Percentiles rank a stretch among this genome's conserved stretches.
phyloP scores from a whole-genome alignment of 2,888 invertebrate species.

The Yponomeuta cagnagella region DNA sequence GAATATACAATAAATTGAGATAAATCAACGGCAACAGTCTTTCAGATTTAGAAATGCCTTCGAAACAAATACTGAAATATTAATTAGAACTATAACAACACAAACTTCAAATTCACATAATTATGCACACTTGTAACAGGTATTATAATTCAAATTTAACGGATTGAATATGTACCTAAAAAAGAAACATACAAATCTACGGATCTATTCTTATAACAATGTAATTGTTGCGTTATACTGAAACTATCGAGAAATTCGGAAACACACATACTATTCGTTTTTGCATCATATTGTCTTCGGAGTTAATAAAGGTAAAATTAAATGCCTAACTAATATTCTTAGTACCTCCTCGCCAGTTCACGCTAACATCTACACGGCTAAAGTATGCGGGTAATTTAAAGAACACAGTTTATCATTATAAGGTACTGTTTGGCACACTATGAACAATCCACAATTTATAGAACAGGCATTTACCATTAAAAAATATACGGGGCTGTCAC shows the following conservation, averaged over 20 bases:
- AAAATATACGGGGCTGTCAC: no score
- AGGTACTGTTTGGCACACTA: slow-evolving; percentile 24
- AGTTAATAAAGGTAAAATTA: background rate
- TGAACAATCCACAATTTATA: background rate
- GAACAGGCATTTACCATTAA: no score
- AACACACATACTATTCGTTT: slow-evolving; percentile 33
- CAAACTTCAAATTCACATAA: background rate
- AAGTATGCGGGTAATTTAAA: background rate
- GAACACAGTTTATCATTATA: background rate
- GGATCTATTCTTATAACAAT: slow-evolving; percentile 5
- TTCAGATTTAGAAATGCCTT: slow-evolving; percentile 23
- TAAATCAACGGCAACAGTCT: slow-evolving; percentile 34
- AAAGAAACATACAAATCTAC: slow-evolving; percentile 13
- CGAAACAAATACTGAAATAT: slow-evolving; percentile 21
- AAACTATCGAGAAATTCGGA: slow-evolving; percentile 32
- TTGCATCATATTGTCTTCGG: slow-evolving; percentile 40
- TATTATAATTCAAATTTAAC: background rate
- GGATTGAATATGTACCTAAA: background rate
- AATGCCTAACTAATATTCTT: background rate
- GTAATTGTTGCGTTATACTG: slow-evolving; percentile 44
- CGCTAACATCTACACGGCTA: background rate
- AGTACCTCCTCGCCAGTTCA: background rate
- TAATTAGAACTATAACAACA: background rate
- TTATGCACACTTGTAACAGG: background rate
- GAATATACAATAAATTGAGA: slow-evolving; percentile 35